Base-by-base conservation (phyloP, 2,797 vertebrate genomes). In the Muscicapa comitata region DNA sequence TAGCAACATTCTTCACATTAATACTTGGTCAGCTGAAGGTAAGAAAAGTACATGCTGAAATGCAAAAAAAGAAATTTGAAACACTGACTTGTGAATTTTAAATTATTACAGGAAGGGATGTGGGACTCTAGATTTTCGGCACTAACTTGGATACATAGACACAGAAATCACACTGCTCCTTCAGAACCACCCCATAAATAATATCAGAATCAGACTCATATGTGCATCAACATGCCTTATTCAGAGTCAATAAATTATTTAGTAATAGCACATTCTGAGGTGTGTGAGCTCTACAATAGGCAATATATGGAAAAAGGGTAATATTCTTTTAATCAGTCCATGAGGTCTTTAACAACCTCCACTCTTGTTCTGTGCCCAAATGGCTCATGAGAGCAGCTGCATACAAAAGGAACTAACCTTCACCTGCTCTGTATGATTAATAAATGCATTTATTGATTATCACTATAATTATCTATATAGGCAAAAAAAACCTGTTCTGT, bases 221-320 rank as follows among this genome's bases (percentile, higher is more conserved):
- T 48, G 62, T 29, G 13, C 2, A 1, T 72, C 55, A 38, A 72
- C 0, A 0, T 66, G 31, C 28, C 62, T 68, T 70, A 88, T 45
- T 95, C 37, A 38, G 29, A 84, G 84, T 75, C 79, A 91, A 38
- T 66, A 90, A 90, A 35, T 23, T 75, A 93, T 90, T 91, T 78
- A 66, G 31, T 51, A 93, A 86, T 29, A 78, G 72, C 1, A 3
- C 13, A 72, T 58, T 90, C 57, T 35, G 38, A 88, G 42, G 42
- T 65, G 50, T 37, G 25, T 54, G 62, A 93, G 58, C 42, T 90
- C 66, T 51, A 9, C 16, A 75, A 38, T 2, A 83, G 42, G 19
- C 58, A 40, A 21, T 25, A 29, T 29, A 66, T 16, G 62, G 47
- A 78, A 91, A 83, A 9, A 43, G 17, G 25, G 18, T 57, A 78